Percentiles rank a stretch among this genome's conserved stretches.
These are phyloP conservation scores for Mirza zaza DNA, from an alignment of 2,113 vertebrate species.

Conservation along the genomic window DNA sequence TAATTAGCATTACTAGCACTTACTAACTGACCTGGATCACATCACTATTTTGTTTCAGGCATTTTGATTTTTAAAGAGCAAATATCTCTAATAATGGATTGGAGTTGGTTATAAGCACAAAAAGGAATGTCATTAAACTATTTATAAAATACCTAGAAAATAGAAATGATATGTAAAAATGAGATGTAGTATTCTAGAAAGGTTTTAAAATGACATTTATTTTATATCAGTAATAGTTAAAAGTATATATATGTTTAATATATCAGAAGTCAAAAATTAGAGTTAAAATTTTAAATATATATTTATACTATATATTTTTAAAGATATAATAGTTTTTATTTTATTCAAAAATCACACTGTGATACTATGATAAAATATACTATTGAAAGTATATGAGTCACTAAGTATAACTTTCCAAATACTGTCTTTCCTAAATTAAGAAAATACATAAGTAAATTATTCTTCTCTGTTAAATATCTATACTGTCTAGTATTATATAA, in stretches of 20 bases:
- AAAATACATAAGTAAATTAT: not conserved
- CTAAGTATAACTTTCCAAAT: not conserved
- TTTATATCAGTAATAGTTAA: not conserved
- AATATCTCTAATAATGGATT: not conserved
- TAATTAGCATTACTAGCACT: not conserved
- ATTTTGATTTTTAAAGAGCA: not conserved
- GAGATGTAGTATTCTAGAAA: not conserved
- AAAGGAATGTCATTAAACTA: not conserved
- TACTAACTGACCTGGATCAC: not conserved
- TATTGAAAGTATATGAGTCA: not conserved
- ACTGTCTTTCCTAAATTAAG: not conserved
- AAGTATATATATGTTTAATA: not conserved
- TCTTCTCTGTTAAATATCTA: not conserved
- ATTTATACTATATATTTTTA: not conserved
- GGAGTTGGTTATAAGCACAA: not conserved
- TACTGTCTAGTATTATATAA: not conserved
- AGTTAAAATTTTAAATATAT: not conserved
- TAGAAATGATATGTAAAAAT: not conserved
- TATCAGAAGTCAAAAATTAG: not conserved
- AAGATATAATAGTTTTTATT: not conserved
- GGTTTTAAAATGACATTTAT: not conserved
- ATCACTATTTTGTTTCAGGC: not conserved
- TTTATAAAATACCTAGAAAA: not conserved
- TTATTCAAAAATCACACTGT: not conserved
- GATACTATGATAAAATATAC: not conserved